These are phyloP conservation scores for Troides oblongomaculatus DNA, from an alignment of 2,888 invertebrate species.

Conservation along the genomic window DNA sequence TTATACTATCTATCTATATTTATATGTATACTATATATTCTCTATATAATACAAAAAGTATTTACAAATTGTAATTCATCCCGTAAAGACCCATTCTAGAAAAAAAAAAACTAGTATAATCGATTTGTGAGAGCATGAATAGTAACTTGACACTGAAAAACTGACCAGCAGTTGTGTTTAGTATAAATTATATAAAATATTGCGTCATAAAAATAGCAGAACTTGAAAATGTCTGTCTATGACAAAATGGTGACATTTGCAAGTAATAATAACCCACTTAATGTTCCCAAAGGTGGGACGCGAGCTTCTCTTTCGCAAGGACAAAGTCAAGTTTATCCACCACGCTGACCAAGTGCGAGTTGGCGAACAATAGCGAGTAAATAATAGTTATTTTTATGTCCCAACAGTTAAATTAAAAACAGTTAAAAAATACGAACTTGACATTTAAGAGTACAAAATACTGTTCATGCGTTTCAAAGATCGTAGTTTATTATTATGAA, in stretches of 20 bases:
- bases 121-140: slow-evolving; percentile 23
- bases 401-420: slow-evolving; percentile 5
- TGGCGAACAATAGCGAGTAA: too few relatives aligned
- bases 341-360: too few relatives aligned
- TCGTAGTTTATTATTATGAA: slow-evolving; percentile 34
- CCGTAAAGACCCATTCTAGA: slow-evolving; percentile 72
- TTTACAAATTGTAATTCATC: slow-evolving; percentile 68
- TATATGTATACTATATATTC: slow-evolving; percentile 71
- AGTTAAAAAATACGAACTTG: slow-evolving; percentile 9
- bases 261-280: background rate
- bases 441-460: slow-evolving; percentile 17
- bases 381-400: too few relatives aligned
- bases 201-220: background rate
- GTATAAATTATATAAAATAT: background rate
- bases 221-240: background rate
- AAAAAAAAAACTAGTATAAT: slow-evolving; percentile 35
- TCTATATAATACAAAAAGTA: slow-evolving; percentile 78
- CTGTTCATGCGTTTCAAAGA: slow-evolving; percentile 34
- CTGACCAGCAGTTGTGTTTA: slow-evolving; percentile 24
- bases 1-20: slow-evolving; percentile 75
- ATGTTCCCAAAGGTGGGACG: too few relatives aligned
- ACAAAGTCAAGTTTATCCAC: too few relatives aligned
- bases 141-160: slow-evolving; percentile 15
- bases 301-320: too few relatives aligned
- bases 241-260: background rate